Evolutionary conservation across 2,797 vertebrate genomes (phyloP), one percentile per base, ranked within the genome.

Genomic region (Craterocephalus amniculus): DNA sequence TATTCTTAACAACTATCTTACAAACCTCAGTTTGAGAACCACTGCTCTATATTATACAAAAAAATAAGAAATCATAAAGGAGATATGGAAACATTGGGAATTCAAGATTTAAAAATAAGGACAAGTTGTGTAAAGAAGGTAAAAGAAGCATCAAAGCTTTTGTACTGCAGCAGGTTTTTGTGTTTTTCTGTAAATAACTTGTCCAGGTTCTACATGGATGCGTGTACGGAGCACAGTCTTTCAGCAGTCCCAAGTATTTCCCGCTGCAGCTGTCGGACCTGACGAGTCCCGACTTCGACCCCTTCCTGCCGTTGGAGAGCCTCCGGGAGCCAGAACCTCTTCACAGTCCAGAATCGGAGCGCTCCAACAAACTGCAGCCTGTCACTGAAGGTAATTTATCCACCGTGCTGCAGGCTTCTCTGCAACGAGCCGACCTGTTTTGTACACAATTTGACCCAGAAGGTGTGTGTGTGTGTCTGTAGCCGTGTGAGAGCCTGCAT

Each of bases 201-300:
- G 72, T 83, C 12, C 80, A 99, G 98, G 97, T 99, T 40, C 92
- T 99, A 52, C 97, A 99, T 84, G 97, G 97, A 29, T 99, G 98
- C 89, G 96, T 99, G 62, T 99, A 99, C 74, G 98, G 98, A 67
- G 96, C 97, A n/a, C 98, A 99, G 78, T 96, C 95, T 84, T 98
- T 99, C 88, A 97, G 74, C 94, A 98, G 96, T 78, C 92, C 95
- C 3, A 96, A 93, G 83, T 99, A 99, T 91, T 98, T 96, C 91
- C 97, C 98, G 16, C 86, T 99, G 80, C 97, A 96, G 81, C 95
- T 99, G 80, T 96, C 97, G 14, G 98, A 99, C 92, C 93, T 99
- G 88, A 93, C 92, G 36, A 96, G 95, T 91, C 87, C 96, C 27
- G 97, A 97, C 88, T 99, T 98, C 1, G 97, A 99, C 93, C 98